Conservation (phyloP, 2,113 vertebrate genomes). For the Ramphastos sulfuratus region DNA sequence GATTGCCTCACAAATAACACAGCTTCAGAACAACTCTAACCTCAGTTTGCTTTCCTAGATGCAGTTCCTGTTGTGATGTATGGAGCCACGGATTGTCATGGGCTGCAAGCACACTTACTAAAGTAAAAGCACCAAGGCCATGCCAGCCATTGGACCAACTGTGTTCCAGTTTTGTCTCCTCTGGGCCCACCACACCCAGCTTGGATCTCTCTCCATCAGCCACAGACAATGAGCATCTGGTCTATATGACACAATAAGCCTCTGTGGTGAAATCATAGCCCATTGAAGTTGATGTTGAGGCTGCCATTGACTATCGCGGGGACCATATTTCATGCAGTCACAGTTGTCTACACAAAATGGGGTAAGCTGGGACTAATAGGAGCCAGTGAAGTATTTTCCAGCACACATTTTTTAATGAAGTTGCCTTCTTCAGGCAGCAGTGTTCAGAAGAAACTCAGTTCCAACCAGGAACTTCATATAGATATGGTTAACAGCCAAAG, state of each 20-base stretch:
- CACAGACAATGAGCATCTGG: background rate
- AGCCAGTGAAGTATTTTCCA: background rate
- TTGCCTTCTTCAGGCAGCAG: background rate
- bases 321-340: background rate
- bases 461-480: background rate
- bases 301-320: background rate
- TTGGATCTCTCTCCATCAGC: background rate
- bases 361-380: background rate
- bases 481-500: background rate
- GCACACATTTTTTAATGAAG: background rate
- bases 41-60: background rate
- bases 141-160: background rate
- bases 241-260: constrained; percentile 24
- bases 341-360: background rate
- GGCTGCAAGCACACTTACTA: background rate
- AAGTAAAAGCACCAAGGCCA: background rate
- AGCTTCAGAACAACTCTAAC: background rate
- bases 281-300: background rate
- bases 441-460: background rate
- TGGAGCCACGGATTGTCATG: background rate
- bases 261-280: background rate
- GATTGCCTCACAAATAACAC: background rate
- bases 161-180: background rate
- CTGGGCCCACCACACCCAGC: background rate
- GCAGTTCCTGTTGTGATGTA: background rate